Percentiles rank a stretch among this genome's conserved stretches.
Conservation (phyloP, 64 coral and sea anemone genomes). For the Acropora yongei region DNA sequence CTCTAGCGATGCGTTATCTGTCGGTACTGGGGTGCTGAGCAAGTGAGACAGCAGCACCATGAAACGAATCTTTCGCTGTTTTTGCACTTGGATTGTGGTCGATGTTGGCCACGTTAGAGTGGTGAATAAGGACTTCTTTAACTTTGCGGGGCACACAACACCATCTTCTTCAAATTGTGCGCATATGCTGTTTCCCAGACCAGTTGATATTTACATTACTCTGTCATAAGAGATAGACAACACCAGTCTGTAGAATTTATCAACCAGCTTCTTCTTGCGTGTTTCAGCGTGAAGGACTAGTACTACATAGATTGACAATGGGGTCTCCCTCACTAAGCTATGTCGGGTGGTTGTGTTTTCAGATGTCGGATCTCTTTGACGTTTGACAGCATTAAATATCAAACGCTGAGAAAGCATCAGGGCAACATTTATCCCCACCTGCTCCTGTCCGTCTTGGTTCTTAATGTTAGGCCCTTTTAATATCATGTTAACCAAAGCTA, state of each 20-base stretch:
- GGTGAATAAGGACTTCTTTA: not conserved
- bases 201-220: slow-evolving; percentile 8
- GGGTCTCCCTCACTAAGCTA: slow-evolving; percentile 34
- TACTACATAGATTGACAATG: slow-evolving; percentile 21
- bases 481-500: slow-evolving; percentile 25
- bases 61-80: not conserved
- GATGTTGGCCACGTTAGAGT: slow-evolving; percentile 23
- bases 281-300: slow-evolving; percentile 34
- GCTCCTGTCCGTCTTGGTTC: slow-evolving; percentile 30
- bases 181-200: not conserved
- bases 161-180: slow-evolving; percentile 23
- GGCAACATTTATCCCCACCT: slow-evolving; percentile 17
- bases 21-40: not conserved
- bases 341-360: slow-evolving; percentile 23
- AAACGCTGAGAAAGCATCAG: slow-evolving; percentile 35
- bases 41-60: not conserved
- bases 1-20: not conserved
- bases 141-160: slow-evolving; percentile 38
- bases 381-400: slow-evolving; percentile 38
- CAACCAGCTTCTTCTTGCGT: slow-evolving; percentile 1
- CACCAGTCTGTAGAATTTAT: slow-evolving; percentile 21
- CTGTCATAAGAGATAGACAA: slow-evolving; percentile 32
- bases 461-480: slow-evolving; percentile 32
- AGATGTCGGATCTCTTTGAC: slow-evolving; percentile 5
- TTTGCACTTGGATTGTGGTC: not conserved